Base-by-base conservation (phyloP, 1,140 invertebrate species). In the Euura saliciscinereae region DNA sequence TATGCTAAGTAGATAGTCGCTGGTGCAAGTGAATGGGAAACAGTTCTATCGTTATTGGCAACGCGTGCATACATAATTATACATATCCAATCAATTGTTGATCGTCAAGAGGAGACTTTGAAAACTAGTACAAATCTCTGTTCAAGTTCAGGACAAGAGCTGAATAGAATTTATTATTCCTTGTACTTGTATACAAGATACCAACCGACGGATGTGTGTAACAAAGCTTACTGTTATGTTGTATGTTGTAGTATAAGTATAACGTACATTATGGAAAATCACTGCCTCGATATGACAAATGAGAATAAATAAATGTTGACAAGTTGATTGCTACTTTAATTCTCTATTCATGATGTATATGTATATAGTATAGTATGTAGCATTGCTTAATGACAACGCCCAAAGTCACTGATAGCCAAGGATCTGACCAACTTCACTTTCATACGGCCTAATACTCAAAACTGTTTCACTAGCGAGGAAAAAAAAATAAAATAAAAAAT, bases 291-390 rank as follows among this genome's bases (percentile, higher is more conserved):
- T 59, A 59, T 59, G 51, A 59, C 51, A 59, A 59, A 59, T 59
- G 51, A 59, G 51, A 59, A 59, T 59, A 59, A 59, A 59, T 59
- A n/a, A 59, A 59, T 59, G 13, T 59, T 59, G 51, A 59, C 51
- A 59, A 59, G 51, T 59, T 59, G 13, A 59, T 59, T 59, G 51
- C 51, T n/a, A 59, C 51, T 59, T 59, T 28, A 28, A 59, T 59
- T 59, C 10, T 59, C 10, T 59, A 59, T 59, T 28, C 28, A 28
- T 28, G 28, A 28, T 28, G 28, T 28, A 28, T 28, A 28, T 28
- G 51, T 59, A 59, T 59, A 59, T 59, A 11, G 51, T 59, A 59
- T 59, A 8, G 6, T 59, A n/a, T 59, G 51, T n/a, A 59, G 13
- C 51, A 28, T 28, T 28, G 28, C 28, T 28, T 28, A 28, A 28